A percentile compares a stretch with the other conserved stretches of the same genome.
phyloP scores from a whole-genome alignment of 2,113 vertebrate species.

The Pituophis catenifer region DNA sequence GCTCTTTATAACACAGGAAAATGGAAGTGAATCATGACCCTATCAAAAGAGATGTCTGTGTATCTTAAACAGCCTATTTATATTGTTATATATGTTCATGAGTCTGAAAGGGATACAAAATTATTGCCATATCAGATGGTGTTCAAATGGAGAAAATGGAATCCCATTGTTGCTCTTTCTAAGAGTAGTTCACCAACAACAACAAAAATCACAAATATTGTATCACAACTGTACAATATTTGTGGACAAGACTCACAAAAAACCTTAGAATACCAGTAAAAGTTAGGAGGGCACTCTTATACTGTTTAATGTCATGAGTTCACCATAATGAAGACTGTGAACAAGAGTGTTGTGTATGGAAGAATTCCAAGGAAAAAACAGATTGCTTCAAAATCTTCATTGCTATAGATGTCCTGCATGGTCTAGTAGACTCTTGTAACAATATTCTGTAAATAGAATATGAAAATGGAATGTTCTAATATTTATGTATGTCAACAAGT shows the following conservation, averaged over 20 bases:
- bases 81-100: neutral
- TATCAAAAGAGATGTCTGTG: neutral
- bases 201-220: neutral
- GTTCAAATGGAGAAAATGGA: neutral
- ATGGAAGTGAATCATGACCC: neutral
- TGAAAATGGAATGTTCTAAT: neutral
- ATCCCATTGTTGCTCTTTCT: neutral
- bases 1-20: neutral
- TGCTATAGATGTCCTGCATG: neutral
- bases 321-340: neutral
- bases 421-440: neutral
- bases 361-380: neutral
- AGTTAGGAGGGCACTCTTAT: neutral
- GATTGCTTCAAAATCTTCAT: neutral
- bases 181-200: neutral
- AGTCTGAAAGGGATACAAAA: neutral
- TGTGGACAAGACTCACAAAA: neutral
- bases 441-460: neutral
- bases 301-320: neutral
- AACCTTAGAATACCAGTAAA: neutral
- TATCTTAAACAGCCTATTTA: neutral
- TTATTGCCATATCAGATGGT: neutral
- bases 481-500: neutral
- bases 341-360: neutral
- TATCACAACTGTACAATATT: neutral